A percentile compares a stretch with the other conserved stretches of the same genome.
Evolutionary conservation across 2,113 vertebrate species (phyloP).

Genomic region (Anseranas semipalmata): DNA sequence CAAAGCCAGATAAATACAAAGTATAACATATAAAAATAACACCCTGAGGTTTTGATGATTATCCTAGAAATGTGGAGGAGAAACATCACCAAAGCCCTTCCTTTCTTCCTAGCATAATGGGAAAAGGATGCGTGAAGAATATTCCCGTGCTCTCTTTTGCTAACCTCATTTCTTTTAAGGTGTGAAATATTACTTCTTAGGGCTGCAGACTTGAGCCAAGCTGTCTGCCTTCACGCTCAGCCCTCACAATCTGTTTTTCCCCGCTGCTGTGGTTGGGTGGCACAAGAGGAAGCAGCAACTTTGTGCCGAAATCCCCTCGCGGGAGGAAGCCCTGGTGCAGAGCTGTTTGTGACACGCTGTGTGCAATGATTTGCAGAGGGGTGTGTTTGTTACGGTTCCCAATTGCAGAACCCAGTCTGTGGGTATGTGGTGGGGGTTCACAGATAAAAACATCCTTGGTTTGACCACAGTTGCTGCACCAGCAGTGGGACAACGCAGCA

Average conservation of each 20-base stretch:
- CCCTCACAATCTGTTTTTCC: not conserved
- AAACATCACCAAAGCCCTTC: not conserved
- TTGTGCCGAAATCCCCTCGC: fast-evolving
- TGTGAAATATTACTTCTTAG: not conserved
- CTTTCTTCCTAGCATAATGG: not conserved
- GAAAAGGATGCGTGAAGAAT: not conserved
- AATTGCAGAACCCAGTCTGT: not conserved
- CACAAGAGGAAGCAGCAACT: not conserved
- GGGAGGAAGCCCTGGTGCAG: not conserved
- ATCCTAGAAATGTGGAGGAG: not conserved
- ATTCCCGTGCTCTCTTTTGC: not conserved
- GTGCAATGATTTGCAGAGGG: not conserved
- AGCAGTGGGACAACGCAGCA: fast-evolving
- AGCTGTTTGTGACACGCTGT: fast-evolving
- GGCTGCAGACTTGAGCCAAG: too few species aligned
- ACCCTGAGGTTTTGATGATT: not conserved
- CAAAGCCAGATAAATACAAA: not conserved
- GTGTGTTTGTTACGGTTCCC: not conserved
- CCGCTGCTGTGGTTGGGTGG: not conserved
- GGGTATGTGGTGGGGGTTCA: not conserved
- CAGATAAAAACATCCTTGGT: fast-evolving
- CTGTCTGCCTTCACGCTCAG: not conserved
- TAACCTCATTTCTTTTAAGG: not conserved
- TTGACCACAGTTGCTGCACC: not conserved
- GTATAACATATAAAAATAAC: not conserved